Evolutionary conservation across 1,140 invertebrate species (phyloP), one percentile per base, ranked within the genome.

Genomic region (Cephus cinctus): DNA sequence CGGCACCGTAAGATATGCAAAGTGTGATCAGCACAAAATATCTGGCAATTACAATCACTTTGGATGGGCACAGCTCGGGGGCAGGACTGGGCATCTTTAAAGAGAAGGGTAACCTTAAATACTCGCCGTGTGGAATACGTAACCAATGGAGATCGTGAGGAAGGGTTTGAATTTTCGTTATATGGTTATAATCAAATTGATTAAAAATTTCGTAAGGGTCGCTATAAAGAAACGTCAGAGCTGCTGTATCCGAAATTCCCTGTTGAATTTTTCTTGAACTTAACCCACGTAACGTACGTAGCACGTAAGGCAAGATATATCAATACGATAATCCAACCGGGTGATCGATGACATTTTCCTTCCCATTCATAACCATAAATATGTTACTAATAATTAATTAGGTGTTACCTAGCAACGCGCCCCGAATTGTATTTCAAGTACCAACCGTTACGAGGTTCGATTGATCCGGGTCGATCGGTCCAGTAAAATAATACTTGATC

Each of bases 1-100:
- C 56, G 60, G 32, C 47, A 39, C 40, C 50, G 46, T 55, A 55
- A 59, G 56, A 55, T 62, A 62, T 56, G 54, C 61, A 54, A 61
- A 53, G 52, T 60, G 43, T 52, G 55, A 64, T 58, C 59, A 54
- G 47, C 51, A 45, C 52, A 61, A 58, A 66, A 67, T 66, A 64
- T 58, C 50, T 52, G 56, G 49, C 54, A 57, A 64, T 67, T 61
- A 57, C 59, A 54, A 60, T 64, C 54, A 45, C 52, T 52, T 52
- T 50, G 46, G 34, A 44, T 27, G 39, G 23, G 35, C 15, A 12
- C 12, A 54, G 8, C 19, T 40, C 48, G 32, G n/a, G n/a, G 32
- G 12, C 32, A 8, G 6, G 25, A 27, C 25, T n/a, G n/a, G n/a
- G 25, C 25, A 6, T 27, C n/a, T 27, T 27, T 6, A 27, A 6